Percentiles rank a stretch among this genome's conserved stretches.
Evolutionary conservation across 2,888 invertebrate species (phyloP).

Genomic region (Drosophila paranaensis): DNA sequence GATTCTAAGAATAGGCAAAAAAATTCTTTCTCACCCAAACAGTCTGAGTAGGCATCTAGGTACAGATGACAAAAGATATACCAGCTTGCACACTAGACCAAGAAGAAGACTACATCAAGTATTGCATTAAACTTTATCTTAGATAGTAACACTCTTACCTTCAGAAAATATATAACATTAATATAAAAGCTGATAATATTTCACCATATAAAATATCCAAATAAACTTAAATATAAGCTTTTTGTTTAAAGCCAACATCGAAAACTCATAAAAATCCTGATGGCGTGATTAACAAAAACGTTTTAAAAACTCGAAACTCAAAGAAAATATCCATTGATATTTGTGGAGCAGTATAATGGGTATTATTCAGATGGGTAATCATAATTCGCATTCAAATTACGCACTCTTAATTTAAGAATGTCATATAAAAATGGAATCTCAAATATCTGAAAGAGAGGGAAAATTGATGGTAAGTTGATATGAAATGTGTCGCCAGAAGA

Average conservation of each 20-base stretch:
- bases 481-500: slow-evolving; percentile 21
- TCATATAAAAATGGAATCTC: not conserved
- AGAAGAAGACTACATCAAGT: too few species aligned
- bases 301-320: not conserved
- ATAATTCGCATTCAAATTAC: not conserved
- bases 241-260: not conserved
- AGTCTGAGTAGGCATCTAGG: too few species aligned
- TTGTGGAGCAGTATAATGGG: not conserved
- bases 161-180: too few species aligned
- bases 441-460: not conserved
- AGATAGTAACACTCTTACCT: too few species aligned
- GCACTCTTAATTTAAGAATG: not conserved
- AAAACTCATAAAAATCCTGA: not conserved
- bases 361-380: not conserved
- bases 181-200: not conserved
- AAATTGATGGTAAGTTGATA: slow-evolving; percentile 3
- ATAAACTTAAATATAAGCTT: not conserved
- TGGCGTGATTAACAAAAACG: not conserved
- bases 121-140: too few species aligned
- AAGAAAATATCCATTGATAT: not conserved
- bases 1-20: not conserved
- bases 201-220: not conserved
- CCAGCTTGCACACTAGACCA: not conserved
- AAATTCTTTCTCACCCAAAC: not conserved
- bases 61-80: not conserved